phyloP scores from a whole-genome alignment of 2,888 invertebrate genomes.

The Pollenia labialis region DNA sequence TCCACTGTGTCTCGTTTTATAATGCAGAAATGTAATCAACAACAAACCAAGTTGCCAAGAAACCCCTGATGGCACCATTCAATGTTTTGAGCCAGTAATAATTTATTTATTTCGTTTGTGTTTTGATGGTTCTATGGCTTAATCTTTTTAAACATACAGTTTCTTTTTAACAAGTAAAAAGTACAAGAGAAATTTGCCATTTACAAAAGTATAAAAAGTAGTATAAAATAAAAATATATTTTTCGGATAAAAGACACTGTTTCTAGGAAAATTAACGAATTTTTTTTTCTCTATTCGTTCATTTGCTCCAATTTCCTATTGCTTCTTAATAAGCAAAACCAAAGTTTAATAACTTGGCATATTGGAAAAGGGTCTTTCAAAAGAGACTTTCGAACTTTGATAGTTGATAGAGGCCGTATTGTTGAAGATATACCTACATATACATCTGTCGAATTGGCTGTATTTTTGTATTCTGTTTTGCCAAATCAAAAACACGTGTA shows the following conservation, averaged over 20 bases:
- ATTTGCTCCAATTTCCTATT: too few species aligned
- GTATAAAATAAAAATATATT: slow-evolving; percentile 12
- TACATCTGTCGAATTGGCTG: too few species aligned
- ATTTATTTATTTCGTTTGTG: slow-evolving; percentile 56
- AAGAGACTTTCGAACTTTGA: too few species aligned
- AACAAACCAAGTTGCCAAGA: neutral
- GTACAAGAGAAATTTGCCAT: too few species aligned
- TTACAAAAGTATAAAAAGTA: neutral
- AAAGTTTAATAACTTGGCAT: too few species aligned
- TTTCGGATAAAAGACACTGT: neutral
- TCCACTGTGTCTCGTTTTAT: neutral
- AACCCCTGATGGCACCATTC: slow-evolving; percentile 45
- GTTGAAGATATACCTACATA: too few species aligned
- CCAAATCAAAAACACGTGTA: too few species aligned
- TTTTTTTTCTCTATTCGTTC: too few species aligned
- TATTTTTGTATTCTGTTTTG: too few species aligned
- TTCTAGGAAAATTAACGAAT: neutral
- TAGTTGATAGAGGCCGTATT: too few species aligned
- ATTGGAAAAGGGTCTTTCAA: too few species aligned
- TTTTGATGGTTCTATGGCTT: slow-evolving; percentile 17
- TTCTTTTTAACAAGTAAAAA: neutral
- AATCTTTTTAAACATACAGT: neutral
- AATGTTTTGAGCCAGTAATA: slow-evolving; percentile 38
- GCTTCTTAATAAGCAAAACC: too few species aligned
- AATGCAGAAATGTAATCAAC: slow-evolving; percentile 42